Base-by-base conservation (phyloP, 1,140 invertebrate genomes). In the Hycleus phaleratus region DNA sequence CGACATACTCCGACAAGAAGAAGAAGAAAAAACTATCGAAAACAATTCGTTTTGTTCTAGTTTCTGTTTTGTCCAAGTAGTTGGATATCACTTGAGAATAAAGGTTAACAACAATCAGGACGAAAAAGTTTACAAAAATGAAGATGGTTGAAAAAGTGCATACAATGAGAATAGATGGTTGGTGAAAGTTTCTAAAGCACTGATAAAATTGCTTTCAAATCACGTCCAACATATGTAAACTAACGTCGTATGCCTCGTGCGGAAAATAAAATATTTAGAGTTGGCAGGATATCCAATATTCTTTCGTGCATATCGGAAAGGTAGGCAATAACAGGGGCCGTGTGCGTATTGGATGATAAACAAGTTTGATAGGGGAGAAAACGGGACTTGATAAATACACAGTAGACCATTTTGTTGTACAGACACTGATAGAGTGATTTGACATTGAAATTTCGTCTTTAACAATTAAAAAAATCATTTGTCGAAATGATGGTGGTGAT, bases 201-300 rank as follows among this genome's bases (percentile, higher is more conserved):
- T 42, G 61, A 59, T 57, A 62, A 63, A 67, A 67, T 64, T 56
- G 60, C 49, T 65, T 65, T 67, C 66, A 53, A 65, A 67, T 65
- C 66, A 67, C 65, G 65, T 67, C 58, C 63, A 64, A 62, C 63
- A 65, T 67, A 67, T 65, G 66, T 67, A 67, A 67, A 67, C 66
- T 65, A 65, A 65, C 61, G 59, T 63, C 61, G 62, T 62, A 61
- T 60, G 48, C 61, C 49, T 58, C 42, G 50, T 49, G 55, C 40
- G 49, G 59, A 64, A 66, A 66, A 66, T 66, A 66, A 66, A 66
- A 66, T 66, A 66, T 66, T 66, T 66, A 66, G 65, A 60, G 47
- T 60, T 60, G 62, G 58, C 61, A 66, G 62, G 61, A 66, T 66
- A 66, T 66, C 64, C 61, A 63, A 66, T 66, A 66, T 66, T 63